Conservation (phyloP, 2,888 invertebrate species). For the Agriotes lineatus region DNA sequence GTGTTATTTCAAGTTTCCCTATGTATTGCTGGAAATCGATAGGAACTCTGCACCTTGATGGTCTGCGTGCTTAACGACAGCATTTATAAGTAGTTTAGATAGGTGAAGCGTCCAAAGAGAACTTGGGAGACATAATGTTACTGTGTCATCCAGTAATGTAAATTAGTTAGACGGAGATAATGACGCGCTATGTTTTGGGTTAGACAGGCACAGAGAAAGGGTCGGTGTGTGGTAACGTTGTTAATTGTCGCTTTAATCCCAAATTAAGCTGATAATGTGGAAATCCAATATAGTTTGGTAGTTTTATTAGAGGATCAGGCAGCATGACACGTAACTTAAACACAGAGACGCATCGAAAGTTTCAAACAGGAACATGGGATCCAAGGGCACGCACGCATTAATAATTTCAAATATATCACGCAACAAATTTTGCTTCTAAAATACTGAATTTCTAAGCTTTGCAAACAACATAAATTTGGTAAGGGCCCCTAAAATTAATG, state of each 20-base stretch:
- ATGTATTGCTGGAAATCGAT: constrained; percentile 4
- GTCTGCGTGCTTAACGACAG: constrained; percentile 4
- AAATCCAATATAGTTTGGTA: constrained; percentile 39
- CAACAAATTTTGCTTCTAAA: too few relatives aligned
- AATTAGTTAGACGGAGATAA: constrained; percentile 23
- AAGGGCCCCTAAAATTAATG: too few relatives aligned
- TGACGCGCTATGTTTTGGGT: constrained; percentile 28
- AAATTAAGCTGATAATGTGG: constrained; percentile 40
- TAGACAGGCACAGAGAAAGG: constrained; percentile 25
- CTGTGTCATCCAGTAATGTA: constrained; percentile 2
- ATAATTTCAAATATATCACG: too few relatives aligned
- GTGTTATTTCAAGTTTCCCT: constrained; percentile 13
- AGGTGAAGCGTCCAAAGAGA: not conserved
- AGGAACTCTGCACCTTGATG: not conserved
- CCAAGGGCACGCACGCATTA: too few relatives aligned
- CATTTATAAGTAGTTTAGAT: constrained; percentile 17
- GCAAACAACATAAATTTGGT: too few relatives aligned
- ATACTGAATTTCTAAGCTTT: too few relatives aligned
- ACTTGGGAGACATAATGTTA: not conserved
- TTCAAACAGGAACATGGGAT: not conserved
- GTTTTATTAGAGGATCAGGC: constrained; percentile 30
- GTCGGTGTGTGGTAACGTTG: constrained; percentile 34
- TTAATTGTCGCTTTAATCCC: constrained; percentile 40
- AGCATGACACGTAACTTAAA: constrained; percentile 22
- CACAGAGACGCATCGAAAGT: constrained; percentile 12